Percentiles rank a stretch among this genome's conserved stretches.
phyloP scores from a whole-genome alignment of 2,113 vertebrate genomes.

The Pomatorhinus ruficollis region DNA sequence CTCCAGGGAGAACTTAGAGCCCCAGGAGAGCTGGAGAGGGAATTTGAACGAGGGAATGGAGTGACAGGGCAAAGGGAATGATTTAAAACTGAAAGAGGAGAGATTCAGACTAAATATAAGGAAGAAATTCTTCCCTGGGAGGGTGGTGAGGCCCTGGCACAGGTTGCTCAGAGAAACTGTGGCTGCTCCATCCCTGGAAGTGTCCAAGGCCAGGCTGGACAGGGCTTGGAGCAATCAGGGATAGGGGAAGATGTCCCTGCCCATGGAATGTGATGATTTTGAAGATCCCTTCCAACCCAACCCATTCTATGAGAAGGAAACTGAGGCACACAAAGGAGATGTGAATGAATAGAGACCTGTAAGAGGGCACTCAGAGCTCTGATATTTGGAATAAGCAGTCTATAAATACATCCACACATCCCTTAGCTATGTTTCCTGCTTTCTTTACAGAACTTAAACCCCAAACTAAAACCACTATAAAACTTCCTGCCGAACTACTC shows the following conservation, averaged over 20 bases:
- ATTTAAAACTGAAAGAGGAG: neutral
- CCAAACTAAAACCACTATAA: neutral
- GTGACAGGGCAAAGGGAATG: neutral
- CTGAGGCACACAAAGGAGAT: neutral
- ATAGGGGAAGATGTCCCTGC: neutral
- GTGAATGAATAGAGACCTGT: rapidly evolving
- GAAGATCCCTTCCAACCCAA: neutral
- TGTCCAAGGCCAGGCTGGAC: neutral
- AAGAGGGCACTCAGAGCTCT: neutral
- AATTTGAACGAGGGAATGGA: neutral
- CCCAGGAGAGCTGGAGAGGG: neutral
- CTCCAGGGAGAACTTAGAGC: rapidly evolving
- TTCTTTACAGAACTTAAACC: neutral
- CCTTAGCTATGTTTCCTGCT: neutral
- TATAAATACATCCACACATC: neutral
- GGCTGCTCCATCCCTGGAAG: rapidly evolving
- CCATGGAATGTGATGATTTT: neutral
- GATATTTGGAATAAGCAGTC: neutral
- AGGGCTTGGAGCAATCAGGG: neutral
- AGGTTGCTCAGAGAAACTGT: neutral
- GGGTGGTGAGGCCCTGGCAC: rapidly evolving
- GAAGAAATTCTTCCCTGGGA: neutral
- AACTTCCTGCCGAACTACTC: neutral
- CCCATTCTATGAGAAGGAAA: neutral
- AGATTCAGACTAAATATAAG: neutral